phyloP scores from a whole-genome alignment of 2,113 vertebrate species.

The Actenoides lindsayi region DNA sequence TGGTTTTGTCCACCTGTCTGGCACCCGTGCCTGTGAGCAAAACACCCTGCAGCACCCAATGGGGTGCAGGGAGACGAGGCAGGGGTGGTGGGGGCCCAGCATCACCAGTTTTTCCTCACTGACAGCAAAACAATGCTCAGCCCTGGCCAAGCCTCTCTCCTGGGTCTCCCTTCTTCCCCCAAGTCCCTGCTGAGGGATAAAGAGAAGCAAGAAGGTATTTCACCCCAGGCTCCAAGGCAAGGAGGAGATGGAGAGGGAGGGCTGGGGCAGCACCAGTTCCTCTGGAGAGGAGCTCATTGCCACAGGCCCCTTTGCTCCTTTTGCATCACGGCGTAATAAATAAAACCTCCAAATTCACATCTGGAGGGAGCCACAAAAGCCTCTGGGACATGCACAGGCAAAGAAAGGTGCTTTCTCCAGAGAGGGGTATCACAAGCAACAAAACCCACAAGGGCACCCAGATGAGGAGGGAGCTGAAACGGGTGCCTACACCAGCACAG shows the following conservation, averaged over 20 bases:
- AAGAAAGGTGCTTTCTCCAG: neutral
- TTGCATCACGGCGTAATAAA: neutral
- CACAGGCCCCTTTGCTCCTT: neutral
- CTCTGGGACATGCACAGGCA: neutral
- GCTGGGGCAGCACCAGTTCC: neutral
- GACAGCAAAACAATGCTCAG: neutral
- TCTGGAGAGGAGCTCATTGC: neutral
- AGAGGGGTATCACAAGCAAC: neutral
- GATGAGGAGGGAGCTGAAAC: neutral
- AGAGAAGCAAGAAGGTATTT: neutral
- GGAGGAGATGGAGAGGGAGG: neutral
- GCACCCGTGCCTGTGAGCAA: fast-evolving
- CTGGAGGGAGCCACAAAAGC: neutral
- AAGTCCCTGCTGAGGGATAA: neutral
- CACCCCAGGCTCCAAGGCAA: neutral
- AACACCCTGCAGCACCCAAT: neutral
- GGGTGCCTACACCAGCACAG: neutral
- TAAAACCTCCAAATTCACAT: neutral
- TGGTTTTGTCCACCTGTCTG: neutral
- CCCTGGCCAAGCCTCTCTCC: neutral
- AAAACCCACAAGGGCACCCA: neutral
- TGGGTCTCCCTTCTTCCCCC: neutral
- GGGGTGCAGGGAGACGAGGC: neutral
- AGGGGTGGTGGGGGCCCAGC: neutral
- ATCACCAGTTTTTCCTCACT: neutral